phyloP scores from a whole-genome alignment of 1,140 invertebrate genomes.

The Acyrthosiphon pisum region DNA sequence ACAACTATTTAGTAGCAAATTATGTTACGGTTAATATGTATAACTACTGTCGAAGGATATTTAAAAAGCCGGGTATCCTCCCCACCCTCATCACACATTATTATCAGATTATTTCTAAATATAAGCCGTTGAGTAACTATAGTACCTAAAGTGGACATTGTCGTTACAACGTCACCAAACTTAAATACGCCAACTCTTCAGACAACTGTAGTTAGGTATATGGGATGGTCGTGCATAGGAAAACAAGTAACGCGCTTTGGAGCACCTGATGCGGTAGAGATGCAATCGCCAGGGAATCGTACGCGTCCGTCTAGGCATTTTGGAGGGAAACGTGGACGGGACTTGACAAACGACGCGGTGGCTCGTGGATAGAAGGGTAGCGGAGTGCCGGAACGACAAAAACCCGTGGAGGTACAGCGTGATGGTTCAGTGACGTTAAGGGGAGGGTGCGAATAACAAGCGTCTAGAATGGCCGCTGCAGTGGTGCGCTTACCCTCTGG shows the following conservation, averaged over 20 bases:
- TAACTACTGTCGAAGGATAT: neutral
- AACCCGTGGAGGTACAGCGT: neutral
- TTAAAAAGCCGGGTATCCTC: neutral
- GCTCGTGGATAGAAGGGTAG: neutral
- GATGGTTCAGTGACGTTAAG: neutral
- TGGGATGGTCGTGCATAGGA: neutral
- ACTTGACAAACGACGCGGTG: neutral
- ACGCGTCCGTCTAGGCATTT: neutral
- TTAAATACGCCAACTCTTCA: neutral
- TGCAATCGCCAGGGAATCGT: neutral
- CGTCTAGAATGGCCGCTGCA: neutral
- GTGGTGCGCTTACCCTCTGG: constrained; percentile 74
- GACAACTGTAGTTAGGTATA: neutral
- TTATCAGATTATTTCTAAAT: neutral
- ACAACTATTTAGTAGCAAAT: neutral
- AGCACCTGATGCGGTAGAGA: neutral
- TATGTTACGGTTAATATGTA: neutral
- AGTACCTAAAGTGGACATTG: neutral
- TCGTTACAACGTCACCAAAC: neutral
- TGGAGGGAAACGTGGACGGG: neutral
- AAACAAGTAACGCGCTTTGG: neutral
- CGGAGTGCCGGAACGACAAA: neutral
- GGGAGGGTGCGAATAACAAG: neutral
- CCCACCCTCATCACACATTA: neutral
- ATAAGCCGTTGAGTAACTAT: no score